Evolutionary conservation across 2,113 vertebrate genomes (phyloP).

Genomic region (Sphyrna mokarran): DNA sequence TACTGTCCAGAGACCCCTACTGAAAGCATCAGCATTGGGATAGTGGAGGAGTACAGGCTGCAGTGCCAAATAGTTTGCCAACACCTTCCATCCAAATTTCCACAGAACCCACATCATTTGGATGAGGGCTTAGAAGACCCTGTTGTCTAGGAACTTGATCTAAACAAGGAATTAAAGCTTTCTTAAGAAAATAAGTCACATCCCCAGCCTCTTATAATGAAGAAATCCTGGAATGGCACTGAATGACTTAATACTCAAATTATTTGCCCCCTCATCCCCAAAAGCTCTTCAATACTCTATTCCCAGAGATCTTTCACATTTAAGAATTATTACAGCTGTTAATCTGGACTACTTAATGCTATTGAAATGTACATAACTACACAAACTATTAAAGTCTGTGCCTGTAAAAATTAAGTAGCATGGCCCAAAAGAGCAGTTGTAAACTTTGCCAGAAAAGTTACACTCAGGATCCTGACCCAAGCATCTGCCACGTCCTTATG

Average conservation of each 20-base stretch:
- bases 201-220: not conserved
- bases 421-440: not conserved
- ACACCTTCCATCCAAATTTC: not conserved
- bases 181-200: not conserved
- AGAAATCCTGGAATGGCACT: not conserved
- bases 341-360: not conserved
- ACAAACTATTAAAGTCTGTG: not conserved
- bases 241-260: not conserved
- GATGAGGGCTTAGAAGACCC: not conserved
- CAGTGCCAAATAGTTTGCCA: not conserved
- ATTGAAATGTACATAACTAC: not conserved
- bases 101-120: not conserved
- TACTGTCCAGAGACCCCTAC: not conserved
- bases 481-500: not conserved
- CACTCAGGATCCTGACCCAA: not conserved
- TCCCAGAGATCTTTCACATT: not conserved
- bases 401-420: not conserved
- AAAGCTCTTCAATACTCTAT: not conserved
- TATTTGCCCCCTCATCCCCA: not conserved
- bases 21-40: not conserved
- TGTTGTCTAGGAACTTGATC: not conserved
- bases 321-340: not conserved
- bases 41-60: not conserved
- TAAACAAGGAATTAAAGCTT: not conserved
- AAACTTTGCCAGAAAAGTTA: not conserved